phyloP scores from a whole-genome alignment of 1,140 invertebrate species.

The Megalopta genalis region DNA sequence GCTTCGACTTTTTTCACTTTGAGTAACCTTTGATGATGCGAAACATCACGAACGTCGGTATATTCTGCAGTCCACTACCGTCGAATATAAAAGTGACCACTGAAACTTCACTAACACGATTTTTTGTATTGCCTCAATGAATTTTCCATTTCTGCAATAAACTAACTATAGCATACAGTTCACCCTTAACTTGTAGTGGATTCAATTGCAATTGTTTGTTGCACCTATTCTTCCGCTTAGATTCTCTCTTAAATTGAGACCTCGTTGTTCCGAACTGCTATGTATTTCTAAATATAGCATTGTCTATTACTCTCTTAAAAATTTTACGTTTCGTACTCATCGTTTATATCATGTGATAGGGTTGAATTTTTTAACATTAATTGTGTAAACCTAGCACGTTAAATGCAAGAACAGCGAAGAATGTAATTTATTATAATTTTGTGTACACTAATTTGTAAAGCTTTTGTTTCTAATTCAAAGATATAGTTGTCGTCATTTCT shows the following conservation, averaged over 20 bases:
- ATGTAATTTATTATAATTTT: no score
- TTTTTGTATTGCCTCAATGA: conserved; percentile 5
- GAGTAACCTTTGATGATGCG: conserved; percentile 1
- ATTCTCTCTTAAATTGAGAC: not conserved
- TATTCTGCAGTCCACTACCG: conserved; percentile 32
- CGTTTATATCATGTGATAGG: no score
- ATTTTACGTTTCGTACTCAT: no score
- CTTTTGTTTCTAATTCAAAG: no score
- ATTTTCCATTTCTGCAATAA: not conserved
- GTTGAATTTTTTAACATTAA: no score
- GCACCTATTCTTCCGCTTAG: not conserved
- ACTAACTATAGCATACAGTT: not conserved
- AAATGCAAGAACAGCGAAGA: no score
- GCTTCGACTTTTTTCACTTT: not conserved
- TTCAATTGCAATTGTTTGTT: not conserved
- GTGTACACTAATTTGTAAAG: no score
- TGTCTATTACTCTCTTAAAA: no score
- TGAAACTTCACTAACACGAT: conserved; percentile 57
- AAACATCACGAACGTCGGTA: conserved; percentile 38
- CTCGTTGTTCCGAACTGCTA: no score
- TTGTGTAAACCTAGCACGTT: no score
- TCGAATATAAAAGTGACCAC: conserved; percentile 55
- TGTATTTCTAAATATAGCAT: no score
- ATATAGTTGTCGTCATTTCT: no score
- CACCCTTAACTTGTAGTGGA: not conserved